These are phyloP conservation scores for Fissipunctia ypsillon DNA, from an alignment of 2,888 invertebrate species.

Conservation along the genomic window DNA sequence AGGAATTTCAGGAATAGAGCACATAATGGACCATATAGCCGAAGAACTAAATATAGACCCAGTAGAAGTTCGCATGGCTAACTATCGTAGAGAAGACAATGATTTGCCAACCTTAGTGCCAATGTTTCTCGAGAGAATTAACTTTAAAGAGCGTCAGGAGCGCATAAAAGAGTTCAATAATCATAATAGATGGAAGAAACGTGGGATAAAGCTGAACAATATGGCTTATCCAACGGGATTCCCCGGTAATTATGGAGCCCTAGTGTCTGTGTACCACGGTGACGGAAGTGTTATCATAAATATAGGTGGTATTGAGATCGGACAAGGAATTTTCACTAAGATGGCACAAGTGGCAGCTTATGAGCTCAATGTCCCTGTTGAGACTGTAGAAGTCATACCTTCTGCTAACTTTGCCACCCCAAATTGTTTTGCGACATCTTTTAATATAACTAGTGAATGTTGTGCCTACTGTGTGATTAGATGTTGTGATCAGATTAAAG, in stretches of 20 bases:
- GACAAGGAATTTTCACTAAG: slow-evolving; percentile 93
- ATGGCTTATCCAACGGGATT: slow-evolving; percentile 71
- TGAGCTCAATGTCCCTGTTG: slow-evolving; percentile 70
- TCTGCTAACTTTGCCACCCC: slow-evolving; percentile 70
- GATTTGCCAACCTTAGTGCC: slow-evolving; percentile 71
- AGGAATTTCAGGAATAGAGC: slow-evolving; percentile 75
- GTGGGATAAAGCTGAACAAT: slow-evolving; percentile 70
- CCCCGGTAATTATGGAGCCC: slow-evolving; percentile 72
- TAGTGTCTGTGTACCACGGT: slow-evolving; percentile 79
- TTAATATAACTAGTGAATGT: slow-evolving; percentile 74
- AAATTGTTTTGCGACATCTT: slow-evolving; percentile 71
- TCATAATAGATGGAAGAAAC: slow-evolving; percentile 76
- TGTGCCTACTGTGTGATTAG: slow-evolving; percentile 72
- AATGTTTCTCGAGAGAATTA: slow-evolving; percentile 68
- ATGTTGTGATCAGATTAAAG: slow-evolving; percentile 73
- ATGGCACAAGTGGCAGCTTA: slow-evolving; percentile 73
- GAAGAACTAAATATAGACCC: slow-evolving; percentile 70
- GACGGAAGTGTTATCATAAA: slow-evolving; percentile 92
- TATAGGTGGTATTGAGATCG: slow-evolving; percentile 92
- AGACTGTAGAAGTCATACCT: slow-evolving; percentile 70
- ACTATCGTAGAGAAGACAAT: slow-evolving; percentile 73
- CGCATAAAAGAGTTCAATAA: slow-evolving; percentile 70
- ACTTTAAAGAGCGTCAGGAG: slow-evolving; percentile 67
- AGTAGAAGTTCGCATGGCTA: slow-evolving; percentile 69
- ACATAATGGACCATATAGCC: slow-evolving; percentile 77